Evolutionary conservation across 2,113 vertebrate species (phyloP).

Genomic region (Vimba vimba): DNA sequence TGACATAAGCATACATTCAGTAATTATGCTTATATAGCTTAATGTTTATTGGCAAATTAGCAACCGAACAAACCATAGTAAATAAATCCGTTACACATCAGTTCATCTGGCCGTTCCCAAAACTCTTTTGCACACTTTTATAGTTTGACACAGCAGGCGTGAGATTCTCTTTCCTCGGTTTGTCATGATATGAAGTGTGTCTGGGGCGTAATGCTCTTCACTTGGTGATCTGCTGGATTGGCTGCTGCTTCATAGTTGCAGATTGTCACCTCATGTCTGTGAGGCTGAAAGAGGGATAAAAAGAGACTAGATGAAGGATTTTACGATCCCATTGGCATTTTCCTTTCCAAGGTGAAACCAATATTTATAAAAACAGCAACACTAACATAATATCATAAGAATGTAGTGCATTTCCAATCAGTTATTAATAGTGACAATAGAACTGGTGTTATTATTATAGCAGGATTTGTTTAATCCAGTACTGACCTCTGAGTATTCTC

Average conservation of each 20-base stretch:
- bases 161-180: conserved; percentile 7
- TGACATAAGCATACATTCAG: conserved; percentile 4
- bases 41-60: conserved; percentile 61
- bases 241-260: conserved; percentile 94
- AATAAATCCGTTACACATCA: background rate
- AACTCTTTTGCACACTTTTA: conserved; percentile 17
- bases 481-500: conserved; percentile 91
- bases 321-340: background rate
- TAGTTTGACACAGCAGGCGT: conserved; percentile 46
- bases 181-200: conserved; percentile 92
- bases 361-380: background rate
- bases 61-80: conserved; percentile 42
- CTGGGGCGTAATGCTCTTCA: conserved; percentile 86
- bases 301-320: background rate
- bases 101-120: conserved; percentile 18
- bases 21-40: conserved; percentile 40
- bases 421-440: background rate
- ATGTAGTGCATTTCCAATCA: background rate
- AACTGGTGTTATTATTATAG: background rate
- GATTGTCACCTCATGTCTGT: conserved; percentile 94
- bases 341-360: background rate
- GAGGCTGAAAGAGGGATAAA: conserved; percentile 73
- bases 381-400: background rate
- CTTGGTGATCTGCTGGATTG: conserved; percentile 92
- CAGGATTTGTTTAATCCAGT: background rate